phyloP scores from a whole-genome alignment of 1,140 invertebrate genomes.

The Drosophila kurseongensis region DNA sequence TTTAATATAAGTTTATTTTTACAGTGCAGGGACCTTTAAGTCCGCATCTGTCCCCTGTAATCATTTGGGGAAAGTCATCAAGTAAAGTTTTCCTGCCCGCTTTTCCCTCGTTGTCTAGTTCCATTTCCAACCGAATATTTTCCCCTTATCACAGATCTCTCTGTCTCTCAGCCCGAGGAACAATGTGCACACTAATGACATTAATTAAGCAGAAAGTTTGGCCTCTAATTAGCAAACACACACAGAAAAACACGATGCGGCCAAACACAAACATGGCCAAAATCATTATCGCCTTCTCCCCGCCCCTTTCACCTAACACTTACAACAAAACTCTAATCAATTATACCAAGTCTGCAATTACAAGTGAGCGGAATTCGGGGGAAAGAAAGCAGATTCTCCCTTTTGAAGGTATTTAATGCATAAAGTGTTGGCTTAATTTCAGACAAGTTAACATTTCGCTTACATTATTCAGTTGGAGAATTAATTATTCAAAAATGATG shows the following conservation, averaged over 20 bases:
- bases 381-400: conserved; percentile 1
- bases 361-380: conserved; percentile 2
- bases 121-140: conserved; percentile 12
- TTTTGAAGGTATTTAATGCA: conserved; percentile 1
- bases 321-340: conserved; percentile 68
- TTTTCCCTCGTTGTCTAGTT: neutral
- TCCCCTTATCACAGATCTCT: conserved; percentile 19
- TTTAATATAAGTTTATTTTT: neutral
- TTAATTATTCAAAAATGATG: conserved; percentile 36
- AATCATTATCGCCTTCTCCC: conserved; percentile 33
- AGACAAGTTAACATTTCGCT: conserved; percentile 4
- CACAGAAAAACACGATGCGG: conserved; percentile 19
- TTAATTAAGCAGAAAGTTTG: conserved; percentile 80
- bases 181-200: conserved; percentile 69
- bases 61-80: conserved; percentile 7
- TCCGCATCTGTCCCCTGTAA: neutral
- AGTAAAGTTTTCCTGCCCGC: conserved; percentile 12
- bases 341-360: conserved; percentile 53
- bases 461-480: neutral
- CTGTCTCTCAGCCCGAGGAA: conserved; percentile 16
- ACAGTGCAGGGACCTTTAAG: neutral
- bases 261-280: conserved; percentile 42
- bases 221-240: conserved; percentile 70
- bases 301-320: conserved; percentile 22
- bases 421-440: conserved; percentile 7